Conservation (phyloP, 2,113 vertebrate genomes). For the Elgaria multicarinata region DNA sequence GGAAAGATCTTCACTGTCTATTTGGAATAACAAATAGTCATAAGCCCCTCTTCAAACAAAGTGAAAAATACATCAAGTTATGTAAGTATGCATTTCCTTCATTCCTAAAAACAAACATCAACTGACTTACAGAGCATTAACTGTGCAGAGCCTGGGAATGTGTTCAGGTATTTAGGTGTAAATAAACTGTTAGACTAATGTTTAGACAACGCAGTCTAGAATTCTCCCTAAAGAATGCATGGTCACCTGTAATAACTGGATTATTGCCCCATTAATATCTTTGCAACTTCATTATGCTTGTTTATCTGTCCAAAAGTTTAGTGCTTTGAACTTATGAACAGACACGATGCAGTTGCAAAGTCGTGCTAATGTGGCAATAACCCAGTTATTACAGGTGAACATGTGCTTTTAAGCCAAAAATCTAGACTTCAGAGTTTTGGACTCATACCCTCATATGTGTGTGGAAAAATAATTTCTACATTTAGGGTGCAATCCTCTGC, state of each 20-base stretch:
- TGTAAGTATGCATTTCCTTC: constrained; percentile 70
- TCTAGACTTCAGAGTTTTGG: not conserved
- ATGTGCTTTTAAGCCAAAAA: too few relatives aligned
- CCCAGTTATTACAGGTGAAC: too few relatives aligned
- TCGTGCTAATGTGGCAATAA: too few relatives aligned
- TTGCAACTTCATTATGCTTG: not conserved
- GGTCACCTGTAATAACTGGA: not conserved
- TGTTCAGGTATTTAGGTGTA: not conserved
- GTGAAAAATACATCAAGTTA: constrained; percentile 71
- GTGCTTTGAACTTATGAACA: too few relatives aligned
- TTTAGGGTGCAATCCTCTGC: too few relatives aligned
- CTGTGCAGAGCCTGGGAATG: too few relatives aligned
- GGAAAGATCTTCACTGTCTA: constrained; percentile 64
- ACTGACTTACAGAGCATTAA: not conserved
- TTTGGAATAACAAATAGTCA: constrained; percentile 71
- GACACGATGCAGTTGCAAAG: too few relatives aligned
- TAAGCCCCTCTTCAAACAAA: constrained; percentile 68
- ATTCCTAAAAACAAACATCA: constrained; percentile 29
- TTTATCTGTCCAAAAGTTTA: not conserved
- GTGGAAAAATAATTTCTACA: not conserved
- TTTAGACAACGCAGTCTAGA: not conserved
- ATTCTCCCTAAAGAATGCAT: too few relatives aligned
- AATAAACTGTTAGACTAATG: not conserved
- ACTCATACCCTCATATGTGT: not conserved
- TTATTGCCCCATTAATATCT: not conserved